Percentiles rank a stretch among this genome's conserved stretches.
These are phyloP conservation scores for Peromyscus polionotus DNA, from an alignment of 2,113 vertebrate species.

Conservation along the genomic window DNA sequence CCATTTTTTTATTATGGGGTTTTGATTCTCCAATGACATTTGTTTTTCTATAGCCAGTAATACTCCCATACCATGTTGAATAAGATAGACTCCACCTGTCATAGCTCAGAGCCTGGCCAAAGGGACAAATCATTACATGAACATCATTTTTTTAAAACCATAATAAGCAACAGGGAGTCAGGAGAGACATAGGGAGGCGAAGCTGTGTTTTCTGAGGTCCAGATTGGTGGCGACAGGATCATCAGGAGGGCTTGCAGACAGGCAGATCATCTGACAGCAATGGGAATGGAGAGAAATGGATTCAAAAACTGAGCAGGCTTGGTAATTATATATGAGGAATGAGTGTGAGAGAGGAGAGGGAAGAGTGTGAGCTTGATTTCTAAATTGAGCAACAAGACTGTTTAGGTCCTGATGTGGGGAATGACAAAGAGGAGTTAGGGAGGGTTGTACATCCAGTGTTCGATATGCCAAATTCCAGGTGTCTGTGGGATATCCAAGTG, in stretches of 20 bases:
- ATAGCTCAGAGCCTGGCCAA: background rate
- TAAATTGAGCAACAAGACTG: background rate
- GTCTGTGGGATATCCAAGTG: background rate
- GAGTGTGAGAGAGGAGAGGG: background rate
- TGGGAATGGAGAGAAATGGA: background rate
- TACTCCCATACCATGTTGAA: background rate
- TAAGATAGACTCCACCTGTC: background rate
- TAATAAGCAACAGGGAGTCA: background rate
- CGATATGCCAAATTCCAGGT: background rate
- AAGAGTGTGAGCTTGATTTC: background rate
- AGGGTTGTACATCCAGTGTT: background rate
- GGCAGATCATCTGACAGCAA: background rate
- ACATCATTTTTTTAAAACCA: background rate
- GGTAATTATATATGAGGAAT: background rate
- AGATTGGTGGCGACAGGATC: background rate
- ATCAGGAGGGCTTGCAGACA: background rate
- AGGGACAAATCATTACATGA: background rate
- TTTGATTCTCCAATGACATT: background rate
- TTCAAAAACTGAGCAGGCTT: background rate
- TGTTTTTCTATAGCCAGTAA: conserved; percentile 1
- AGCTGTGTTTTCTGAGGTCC: background rate
- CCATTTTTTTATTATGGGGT: background rate
- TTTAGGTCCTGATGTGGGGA: background rate
- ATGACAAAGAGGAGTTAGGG: background rate
- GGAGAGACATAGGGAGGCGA: background rate